Percentiles rank a stretch among this genome's conserved stretches.
Evolutionary conservation across 2,797 vertebrate species (phyloP).

Genomic region (Mus caroli): DNA sequence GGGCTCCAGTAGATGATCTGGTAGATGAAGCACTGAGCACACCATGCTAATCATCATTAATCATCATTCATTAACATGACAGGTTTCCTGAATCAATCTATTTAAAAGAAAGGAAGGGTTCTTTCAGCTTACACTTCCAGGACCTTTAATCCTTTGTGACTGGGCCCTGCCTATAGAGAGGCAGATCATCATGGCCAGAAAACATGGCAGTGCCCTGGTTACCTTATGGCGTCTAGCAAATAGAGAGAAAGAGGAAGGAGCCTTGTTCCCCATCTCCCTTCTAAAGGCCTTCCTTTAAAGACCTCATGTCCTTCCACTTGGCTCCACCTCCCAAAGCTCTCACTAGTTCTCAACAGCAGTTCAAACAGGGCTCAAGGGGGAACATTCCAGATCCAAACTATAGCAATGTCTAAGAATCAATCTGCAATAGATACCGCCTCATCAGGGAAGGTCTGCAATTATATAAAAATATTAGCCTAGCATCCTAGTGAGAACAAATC

Average conservation of each 20-base stretch:
- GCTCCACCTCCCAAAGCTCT: background rate
- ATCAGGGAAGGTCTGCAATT: background rate
- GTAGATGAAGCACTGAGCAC: background rate
- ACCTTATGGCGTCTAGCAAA: background rate
- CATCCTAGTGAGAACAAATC: background rate
- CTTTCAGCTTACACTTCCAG: background rate
- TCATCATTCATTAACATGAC: background rate
- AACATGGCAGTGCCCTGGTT: background rate
- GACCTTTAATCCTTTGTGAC: background rate
- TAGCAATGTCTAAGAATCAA: background rate
- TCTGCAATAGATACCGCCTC: background rate
- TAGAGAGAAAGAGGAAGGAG: background rate
- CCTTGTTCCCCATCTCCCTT: background rate
- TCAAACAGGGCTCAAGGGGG: background rate
- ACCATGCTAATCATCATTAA: background rate
- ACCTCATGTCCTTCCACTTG: background rate
- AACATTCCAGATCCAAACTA: background rate
- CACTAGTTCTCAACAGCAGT: background rate
- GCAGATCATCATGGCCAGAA: background rate
- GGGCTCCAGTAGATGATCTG: too few species aligned
- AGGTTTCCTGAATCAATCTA: background rate
- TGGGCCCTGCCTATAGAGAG: background rate
- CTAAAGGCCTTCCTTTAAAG: too few species aligned
- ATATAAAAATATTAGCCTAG: background rate
- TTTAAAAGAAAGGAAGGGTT: background rate